Percentiles rank a stretch among this genome's conserved stretches.
Evolutionary conservation across 2,888 invertebrate species (phyloP).

Genomic region (Drosophila mulleri): DNA sequence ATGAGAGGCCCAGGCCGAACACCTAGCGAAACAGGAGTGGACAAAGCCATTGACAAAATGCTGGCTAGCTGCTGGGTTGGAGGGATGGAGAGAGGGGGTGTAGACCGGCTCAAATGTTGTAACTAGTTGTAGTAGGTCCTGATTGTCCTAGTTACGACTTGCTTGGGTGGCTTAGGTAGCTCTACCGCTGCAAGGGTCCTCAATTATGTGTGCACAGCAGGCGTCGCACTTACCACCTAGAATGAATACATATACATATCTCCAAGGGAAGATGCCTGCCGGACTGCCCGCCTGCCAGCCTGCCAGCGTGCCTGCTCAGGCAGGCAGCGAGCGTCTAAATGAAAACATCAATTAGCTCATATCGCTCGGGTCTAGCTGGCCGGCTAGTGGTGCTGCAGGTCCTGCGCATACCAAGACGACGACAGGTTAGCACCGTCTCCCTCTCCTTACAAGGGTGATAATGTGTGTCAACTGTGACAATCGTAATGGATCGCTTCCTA

Average conservation of each 20-base stretch:
- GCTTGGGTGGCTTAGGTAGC: conserved; percentile 54
- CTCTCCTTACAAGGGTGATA: conserved; percentile 66
- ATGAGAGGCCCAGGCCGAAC: conserved; percentile 66
- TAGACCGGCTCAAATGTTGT: conserved; percentile 15
- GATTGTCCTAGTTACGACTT: conserved; percentile 57
- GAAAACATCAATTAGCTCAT: conserved; percentile 81
- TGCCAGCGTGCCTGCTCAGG: conserved; percentile 24
- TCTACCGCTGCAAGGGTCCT: conserved; percentile 38
- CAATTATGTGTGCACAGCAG: conserved; percentile 84
- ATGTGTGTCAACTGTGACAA: conserved; percentile 80
- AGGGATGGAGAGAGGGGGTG: conserved; percentile 14
- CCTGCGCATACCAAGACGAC: conserved; percentile 35
- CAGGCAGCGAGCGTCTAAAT: conserved; percentile 55
- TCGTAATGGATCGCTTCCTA: conserved; percentile 75
- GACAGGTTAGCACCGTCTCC: conserved; percentile 63
- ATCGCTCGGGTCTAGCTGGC: conserved; percentile 41
- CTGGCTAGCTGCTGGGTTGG: not conserved
- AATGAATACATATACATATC: conserved; percentile 67
- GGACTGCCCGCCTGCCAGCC: conserved; percentile 14
- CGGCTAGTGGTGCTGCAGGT: conserved; percentile 10
- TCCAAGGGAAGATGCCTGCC: conserved; percentile 10
- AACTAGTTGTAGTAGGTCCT: conserved; percentile 20
- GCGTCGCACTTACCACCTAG: conserved; percentile 83
- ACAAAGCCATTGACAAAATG: conserved; percentile 76
- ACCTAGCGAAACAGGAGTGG: conserved; percentile 50